Base-by-base conservation (phyloP, 2,888 invertebrate species). In the Palloptera scutellata region DNA sequence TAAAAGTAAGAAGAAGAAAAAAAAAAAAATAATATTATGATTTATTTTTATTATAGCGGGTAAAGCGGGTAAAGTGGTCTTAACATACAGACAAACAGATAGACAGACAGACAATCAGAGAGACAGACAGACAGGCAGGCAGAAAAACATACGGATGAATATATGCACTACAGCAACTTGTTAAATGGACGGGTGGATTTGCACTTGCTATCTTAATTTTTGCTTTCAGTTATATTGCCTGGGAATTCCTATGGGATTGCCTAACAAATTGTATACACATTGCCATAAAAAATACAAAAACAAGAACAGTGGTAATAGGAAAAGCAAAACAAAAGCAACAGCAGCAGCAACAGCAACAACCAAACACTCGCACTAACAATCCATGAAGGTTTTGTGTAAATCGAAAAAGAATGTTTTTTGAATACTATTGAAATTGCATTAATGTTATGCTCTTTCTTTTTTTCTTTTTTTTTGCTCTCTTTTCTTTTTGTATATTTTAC, bases 21-120 rank as follows among this genome's bases (percentile, higher is more conserved):
- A n/a, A 70, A 64, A 70, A 73, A 71, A 77, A 69, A 77, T 71
- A 77, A 77, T 82, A 83, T 84, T 84, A 83, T 83, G 84, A 83
- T 84, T 83, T 83, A 83, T 83, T 84, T 83, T 82, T 81, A 79
- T 81, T 83, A 81, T 74, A 80, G 78, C 80, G 78, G 81, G 73
- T 66, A 64, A 59, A 64, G 45, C 70, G 68, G 61, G 80, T 82
- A 82, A 82, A 82, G 82, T 79, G 78, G 80, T 82, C 76, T 79
- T 82, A 81, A 81, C 78, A 57, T 59, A 61, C 59, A 66, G 57
- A 70, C 66, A 68, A 66, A 52, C 55, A 12, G 15, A 41, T 41
- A 53, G 40, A 40, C 20, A 19, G 41, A 45, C 52, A 64, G 61
- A 57, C 42, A 42, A 43, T 48, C 20, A 15, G 59, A 41, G 13